phyloP scores from a whole-genome alignment of 2,888 invertebrate species.

The Drosophila ustulata region DNA sequence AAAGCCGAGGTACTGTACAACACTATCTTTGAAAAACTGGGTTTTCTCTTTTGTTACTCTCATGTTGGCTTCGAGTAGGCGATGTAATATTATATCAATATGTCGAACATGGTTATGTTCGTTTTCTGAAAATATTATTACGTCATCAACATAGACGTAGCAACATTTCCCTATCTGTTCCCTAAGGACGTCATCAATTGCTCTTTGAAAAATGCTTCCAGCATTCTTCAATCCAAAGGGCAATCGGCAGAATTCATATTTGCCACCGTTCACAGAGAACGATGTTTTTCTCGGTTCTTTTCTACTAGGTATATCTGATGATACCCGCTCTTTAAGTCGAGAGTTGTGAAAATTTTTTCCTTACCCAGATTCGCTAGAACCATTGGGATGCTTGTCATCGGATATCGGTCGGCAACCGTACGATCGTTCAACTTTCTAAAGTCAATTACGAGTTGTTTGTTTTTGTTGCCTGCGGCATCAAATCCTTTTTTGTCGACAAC shows the following conservation, averaged over 20 bases:
- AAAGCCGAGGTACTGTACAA: conserved; percentile 5
- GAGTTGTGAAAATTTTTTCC: neutral
- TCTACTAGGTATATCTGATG: conserved; percentile 3
- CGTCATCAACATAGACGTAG: conserved; percentile 8
- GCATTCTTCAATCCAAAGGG: conserved; percentile 7
- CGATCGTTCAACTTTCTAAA: conserved; percentile 5
- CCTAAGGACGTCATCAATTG: conserved; percentile 5
- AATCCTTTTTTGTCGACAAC: conserved; percentile 12
- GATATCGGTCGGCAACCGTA: neutral
- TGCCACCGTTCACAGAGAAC: conserved; percentile 3
- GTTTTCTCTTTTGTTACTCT: conserved; percentile 1
- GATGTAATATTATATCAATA: neutral
- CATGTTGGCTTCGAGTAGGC: neutral
- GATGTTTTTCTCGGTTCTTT: neutral
- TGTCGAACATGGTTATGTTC: neutral
- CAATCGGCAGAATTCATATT: conserved; percentile 10
- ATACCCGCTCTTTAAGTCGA: neutral
- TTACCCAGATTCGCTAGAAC: neutral
- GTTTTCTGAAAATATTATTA: conserved; percentile 9
- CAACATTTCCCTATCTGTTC: neutral
- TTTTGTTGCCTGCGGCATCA: neutral
- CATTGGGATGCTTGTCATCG: conserved; percentile 1
- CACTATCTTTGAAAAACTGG: conserved; percentile 1
- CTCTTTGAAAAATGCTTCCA: conserved; percentile 11
- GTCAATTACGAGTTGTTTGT: conserved; percentile 4